Base-by-base conservation (phyloP, 2,113 vertebrate genomes). In the Nyctereutes procyonoides region DNA sequence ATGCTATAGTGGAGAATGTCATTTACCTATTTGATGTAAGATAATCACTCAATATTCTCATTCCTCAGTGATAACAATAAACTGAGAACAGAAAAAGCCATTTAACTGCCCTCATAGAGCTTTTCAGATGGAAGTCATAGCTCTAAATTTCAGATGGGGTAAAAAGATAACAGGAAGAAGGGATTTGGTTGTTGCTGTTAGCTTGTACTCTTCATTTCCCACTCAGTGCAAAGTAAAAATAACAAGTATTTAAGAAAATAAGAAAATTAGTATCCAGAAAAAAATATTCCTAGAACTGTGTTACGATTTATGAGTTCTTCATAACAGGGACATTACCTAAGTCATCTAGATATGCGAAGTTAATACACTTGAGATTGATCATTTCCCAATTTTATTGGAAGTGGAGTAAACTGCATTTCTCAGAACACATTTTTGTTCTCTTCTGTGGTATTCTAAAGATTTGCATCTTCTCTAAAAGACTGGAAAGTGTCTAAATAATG, bases 181-280 rank as follows among this genome's bases (percentile, higher is more conserved):
- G 28, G 32, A 12, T 26, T 30, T 51, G 20, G 12, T 30, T 60
- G 20, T 69, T 77, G 19, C 60, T 56, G 7, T 62, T 26, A 77
- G 19, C 60, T 35, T 94, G 32, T 77, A 32, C 26, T 62, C 38
- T 32, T 38, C 15, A 38, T 67, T 94, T 87, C 5, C 14, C 26
- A 81, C 24, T 69, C n/a, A 55, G 13, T 10, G 3, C 17, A 28
- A 28, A 90, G 63, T 51, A 77, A 22, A 82, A 88, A 76, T 11
- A 74, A 4, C 56, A 94, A 95, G 15, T 55, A 77, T 65, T 80
- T 86, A 88, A 28, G 62, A 84, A 81, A 83, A n/a, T 22, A 80
- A 90, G 22, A 88, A 88, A 67, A 71, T 95, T 35, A 92, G 8
- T 79, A 63, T 8, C 16, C 13, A 71, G 28, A 58, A 79, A 17